Evolutionary conservation across 2,113 vertebrate genomes (phyloP).

Genomic region (Neogobius melanostomus): DNA sequence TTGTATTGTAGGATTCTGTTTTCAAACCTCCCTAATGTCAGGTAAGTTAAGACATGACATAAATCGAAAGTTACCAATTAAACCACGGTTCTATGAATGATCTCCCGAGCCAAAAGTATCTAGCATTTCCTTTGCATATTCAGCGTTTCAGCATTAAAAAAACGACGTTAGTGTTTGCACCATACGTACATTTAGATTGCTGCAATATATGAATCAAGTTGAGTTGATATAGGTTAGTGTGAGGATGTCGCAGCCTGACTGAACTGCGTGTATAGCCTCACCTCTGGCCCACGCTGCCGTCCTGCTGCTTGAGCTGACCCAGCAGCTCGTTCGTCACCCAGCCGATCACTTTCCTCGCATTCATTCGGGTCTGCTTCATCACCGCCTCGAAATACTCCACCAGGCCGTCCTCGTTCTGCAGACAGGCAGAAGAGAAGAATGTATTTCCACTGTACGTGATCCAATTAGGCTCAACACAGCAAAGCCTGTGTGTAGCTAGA

Average conservation of each 20-base stretch:
- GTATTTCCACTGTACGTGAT: constrained; percentile 5
- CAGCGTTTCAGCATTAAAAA: too few species aligned
- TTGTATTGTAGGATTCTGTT: too few species aligned
- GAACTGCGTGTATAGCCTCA: constrained; percentile 60
- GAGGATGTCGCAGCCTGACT: not conserved
- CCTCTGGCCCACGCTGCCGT: constrained; percentile 86
- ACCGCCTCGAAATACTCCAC: constrained; percentile 89
- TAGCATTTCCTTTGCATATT: too few species aligned
- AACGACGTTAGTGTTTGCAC: too few species aligned
- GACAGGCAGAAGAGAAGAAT: not conserved
- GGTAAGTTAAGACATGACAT: too few species aligned
- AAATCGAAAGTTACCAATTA: too few species aligned
- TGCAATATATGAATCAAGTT: not conserved
- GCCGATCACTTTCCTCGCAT: constrained; percentile 88
- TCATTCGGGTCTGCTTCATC: constrained; percentile 79
- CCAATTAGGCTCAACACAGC: constrained; percentile 15
- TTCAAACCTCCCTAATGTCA: too few species aligned
- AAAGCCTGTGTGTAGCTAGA: constrained; percentile 14
- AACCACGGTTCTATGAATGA: too few species aligned
- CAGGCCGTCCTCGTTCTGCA: constrained; percentile 91
- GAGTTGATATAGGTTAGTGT: not conserved
- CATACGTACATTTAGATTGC: too few species aligned
- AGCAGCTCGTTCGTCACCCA: constrained; percentile 90
- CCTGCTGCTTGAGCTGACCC: constrained; percentile 83
- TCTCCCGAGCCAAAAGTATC: too few species aligned